phyloP scores from a whole-genome alignment of 2,888 invertebrate species.

The Balanococcus diminutus region DNA sequence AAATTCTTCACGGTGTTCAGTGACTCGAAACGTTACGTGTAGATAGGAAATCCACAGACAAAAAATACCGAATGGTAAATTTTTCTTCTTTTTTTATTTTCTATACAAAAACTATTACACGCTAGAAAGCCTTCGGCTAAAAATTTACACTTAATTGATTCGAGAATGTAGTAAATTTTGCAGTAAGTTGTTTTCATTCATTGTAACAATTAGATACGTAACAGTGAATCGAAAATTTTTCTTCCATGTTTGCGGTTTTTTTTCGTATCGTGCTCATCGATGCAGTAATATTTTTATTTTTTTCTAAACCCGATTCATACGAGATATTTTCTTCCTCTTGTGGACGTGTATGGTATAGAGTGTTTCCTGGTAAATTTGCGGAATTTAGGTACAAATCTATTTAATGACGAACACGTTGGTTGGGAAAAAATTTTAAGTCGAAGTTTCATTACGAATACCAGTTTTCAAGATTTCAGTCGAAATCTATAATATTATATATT shows the following conservation, averaged over 20 bases:
- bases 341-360: neutral
- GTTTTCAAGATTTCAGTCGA: too few species aligned
- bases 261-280: neutral
- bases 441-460: too few species aligned
- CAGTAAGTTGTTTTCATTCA: neutral
- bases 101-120: neutral
- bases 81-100: neutral
- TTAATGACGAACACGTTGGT: too few species aligned
- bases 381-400: too few species aligned
- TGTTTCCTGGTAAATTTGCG: neutral
- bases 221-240: slow-evolving; percentile 24
- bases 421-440: too few species aligned
- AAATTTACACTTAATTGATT: slow-evolving; percentile 31
- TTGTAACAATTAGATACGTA: slow-evolving; percentile 9
- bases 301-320: neutral
- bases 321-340: neutral
- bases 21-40: neutral
- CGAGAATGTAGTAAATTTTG: neutral
- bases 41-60: neutral
- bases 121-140: neutral
- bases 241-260: slow-evolving; percentile 16
- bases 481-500: too few species aligned
- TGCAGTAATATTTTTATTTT: neutral
- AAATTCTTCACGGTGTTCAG: slow-evolving; percentile 20
- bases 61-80: neutral